Evolutionary conservation across 2,797 vertebrate genomes (phyloP).

Genomic region (Chloroceryle amazona): DNA sequence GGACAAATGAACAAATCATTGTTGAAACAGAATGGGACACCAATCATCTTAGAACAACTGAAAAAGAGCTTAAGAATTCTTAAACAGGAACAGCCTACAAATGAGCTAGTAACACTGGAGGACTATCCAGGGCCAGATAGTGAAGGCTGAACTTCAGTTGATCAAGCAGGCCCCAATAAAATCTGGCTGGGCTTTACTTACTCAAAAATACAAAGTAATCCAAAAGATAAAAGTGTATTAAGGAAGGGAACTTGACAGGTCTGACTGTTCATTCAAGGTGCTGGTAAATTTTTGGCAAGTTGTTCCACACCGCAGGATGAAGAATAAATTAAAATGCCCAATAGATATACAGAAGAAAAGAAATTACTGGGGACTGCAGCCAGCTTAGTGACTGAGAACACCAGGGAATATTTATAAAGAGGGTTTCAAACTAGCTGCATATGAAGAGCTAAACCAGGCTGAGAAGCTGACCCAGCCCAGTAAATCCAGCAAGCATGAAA

Average conservation of each 20-base stretch:
- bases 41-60: neutral
- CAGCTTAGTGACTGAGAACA: neutral
- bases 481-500: neutral
- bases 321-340: neutral
- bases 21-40: neutral
- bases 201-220: neutral
- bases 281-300: neutral
- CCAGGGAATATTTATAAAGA: neutral
- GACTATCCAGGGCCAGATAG: neutral
- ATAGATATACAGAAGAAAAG: neutral
- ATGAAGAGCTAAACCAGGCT: neutral
- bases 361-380: neutral
- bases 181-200: neutral
- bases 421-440: neutral
- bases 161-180: neutral
- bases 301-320: neutral
- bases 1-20: neutral
- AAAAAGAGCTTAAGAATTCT: neutral
- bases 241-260: neutral
- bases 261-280: neutral
- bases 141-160: neutral
- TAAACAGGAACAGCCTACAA: neutral
- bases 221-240: neutral
- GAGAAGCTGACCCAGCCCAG: neutral
- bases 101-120: neutral